phyloP scores from a whole-genome alignment of 2,888 invertebrate genomes.

The Campoletis raptor region DNA sequence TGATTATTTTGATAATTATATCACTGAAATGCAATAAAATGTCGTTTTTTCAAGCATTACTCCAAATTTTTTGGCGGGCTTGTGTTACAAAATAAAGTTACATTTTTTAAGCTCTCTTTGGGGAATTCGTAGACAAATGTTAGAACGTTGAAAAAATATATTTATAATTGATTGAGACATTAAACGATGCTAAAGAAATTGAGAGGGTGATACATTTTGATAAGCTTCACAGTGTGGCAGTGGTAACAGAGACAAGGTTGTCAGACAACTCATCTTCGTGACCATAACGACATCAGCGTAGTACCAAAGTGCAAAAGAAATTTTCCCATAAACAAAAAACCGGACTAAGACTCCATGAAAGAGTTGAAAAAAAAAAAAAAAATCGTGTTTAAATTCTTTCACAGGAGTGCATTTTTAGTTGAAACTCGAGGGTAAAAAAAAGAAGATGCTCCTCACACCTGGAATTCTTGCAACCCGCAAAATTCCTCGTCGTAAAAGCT shows the following conservation, averaged over 20 bases:
- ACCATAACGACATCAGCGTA: not conserved
- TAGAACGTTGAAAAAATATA: not conserved
- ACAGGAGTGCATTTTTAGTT: constrained; percentile 16
- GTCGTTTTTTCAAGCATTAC: not conserved
- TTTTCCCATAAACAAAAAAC: not conserved
- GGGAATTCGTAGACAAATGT: not conserved
- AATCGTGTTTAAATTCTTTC: not conserved
- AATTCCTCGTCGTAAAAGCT: constrained; percentile 39
- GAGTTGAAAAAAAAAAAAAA: not conserved
- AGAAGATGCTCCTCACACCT: not conserved
- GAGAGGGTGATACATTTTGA: not conserved
- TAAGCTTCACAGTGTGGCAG: not conserved
- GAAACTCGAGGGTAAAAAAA: not conserved
- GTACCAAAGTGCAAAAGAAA: not conserved
- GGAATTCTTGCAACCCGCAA: constrained; percentile 19
- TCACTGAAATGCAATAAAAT: not conserved
- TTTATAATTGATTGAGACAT: not conserved
- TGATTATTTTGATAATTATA: not conserved
- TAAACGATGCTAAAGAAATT: no score
- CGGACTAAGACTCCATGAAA: not conserved
- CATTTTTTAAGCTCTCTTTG: not conserved
- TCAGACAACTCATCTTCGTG: not conserved
- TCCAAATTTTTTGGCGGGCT: not conserved
- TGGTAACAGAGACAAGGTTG: not conserved
- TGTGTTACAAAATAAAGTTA: not conserved